These are phyloP conservation scores for Benitochromis conjunctus DNA, from an alignment of 2,113 vertebrate genomes.

Conservation along the genomic window DNA sequence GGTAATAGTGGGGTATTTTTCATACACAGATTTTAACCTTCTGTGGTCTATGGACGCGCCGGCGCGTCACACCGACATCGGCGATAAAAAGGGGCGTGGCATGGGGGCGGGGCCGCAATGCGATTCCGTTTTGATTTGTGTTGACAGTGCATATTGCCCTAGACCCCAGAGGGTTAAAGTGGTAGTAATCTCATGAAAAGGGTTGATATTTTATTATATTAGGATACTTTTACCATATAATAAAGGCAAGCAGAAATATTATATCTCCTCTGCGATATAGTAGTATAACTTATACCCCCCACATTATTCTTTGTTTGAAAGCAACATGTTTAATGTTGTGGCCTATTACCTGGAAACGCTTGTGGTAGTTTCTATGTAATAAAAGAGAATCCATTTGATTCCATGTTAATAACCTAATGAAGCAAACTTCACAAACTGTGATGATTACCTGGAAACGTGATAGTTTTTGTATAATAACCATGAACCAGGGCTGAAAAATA, in stretches of 20 bases:
- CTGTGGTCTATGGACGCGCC: too few relatives aligned
- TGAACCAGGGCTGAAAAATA: background rate
- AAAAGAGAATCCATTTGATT: background rate
- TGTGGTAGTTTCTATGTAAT: background rate
- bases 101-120: too few relatives aligned
- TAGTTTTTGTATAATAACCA: background rate
- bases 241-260: background rate
- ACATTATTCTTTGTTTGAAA: background rate
- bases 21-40: background rate
- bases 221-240: background rate
- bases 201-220: background rate
- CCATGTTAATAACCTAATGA: background rate
- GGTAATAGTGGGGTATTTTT: background rate
- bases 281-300: background rate
- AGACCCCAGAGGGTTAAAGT: too few relatives aligned
- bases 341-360: background rate
- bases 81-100: too few relatives aligned
- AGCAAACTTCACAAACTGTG: background rate
- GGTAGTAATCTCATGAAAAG: background rate
- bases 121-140: too few relatives aligned
- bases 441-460: background rate
- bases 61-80: too few relatives aligned
- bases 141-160: too few relatives aligned
- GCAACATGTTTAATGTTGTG: background rate
- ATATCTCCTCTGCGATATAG: background rate